A percentile compares a stretch with the other conserved stretches of the same genome.
phyloP scores from a whole-genome alignment of 2,797 vertebrate genomes.

The Tinamus major region DNA sequence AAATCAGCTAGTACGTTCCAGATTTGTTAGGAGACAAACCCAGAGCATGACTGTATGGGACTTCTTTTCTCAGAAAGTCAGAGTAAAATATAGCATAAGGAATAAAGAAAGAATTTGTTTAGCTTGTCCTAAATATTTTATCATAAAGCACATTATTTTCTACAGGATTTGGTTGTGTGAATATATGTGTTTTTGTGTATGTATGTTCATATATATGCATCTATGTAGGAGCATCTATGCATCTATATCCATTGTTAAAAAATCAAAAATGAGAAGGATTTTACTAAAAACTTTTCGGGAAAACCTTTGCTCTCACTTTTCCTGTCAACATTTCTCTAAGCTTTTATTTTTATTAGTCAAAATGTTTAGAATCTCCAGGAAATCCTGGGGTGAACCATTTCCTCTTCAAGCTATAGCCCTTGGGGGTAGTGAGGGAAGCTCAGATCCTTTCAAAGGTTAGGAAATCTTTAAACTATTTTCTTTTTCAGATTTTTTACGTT shows the following conservation, averaged over 20 bases:
- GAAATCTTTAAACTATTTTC: slow-evolving; percentile 61
- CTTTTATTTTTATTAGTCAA: slow-evolving; percentile 76
- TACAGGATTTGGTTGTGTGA: not conserved
- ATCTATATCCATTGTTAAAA: slow-evolving; percentile 36
- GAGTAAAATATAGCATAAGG: not conserved
- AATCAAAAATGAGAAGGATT: slow-evolving; percentile 47
- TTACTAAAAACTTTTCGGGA: slow-evolving; percentile 57
- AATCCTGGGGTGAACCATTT: slow-evolving; percentile 75
- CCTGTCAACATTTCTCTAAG: slow-evolving; percentile 68
- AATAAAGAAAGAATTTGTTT: slow-evolving; percentile 46
- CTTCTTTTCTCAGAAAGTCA: not conserved
- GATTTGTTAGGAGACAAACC: not conserved
- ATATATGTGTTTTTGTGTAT: not conserved
- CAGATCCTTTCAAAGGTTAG: slow-evolving; percentile 59
- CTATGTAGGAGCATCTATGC: slow-evolving; percentile 14
- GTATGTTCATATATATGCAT: slow-evolving; percentile 24
- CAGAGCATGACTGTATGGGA: not conserved
- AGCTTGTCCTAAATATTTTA: not conserved
- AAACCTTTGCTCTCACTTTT: slow-evolving; percentile 58
- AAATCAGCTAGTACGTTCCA: not conserved
- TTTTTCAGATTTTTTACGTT: slow-evolving; percentile 72
- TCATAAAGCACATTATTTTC: not conserved
- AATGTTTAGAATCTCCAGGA: slow-evolving; percentile 76
- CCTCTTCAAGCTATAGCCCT: slow-evolving; percentile 58
- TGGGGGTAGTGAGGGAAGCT: slow-evolving; percentile 35